Percentiles rank a stretch among this genome's conserved stretches.
phyloP scores from a whole-genome alignment of 2,113 vertebrate genomes.

The Orthonyx spaldingii region DNA sequence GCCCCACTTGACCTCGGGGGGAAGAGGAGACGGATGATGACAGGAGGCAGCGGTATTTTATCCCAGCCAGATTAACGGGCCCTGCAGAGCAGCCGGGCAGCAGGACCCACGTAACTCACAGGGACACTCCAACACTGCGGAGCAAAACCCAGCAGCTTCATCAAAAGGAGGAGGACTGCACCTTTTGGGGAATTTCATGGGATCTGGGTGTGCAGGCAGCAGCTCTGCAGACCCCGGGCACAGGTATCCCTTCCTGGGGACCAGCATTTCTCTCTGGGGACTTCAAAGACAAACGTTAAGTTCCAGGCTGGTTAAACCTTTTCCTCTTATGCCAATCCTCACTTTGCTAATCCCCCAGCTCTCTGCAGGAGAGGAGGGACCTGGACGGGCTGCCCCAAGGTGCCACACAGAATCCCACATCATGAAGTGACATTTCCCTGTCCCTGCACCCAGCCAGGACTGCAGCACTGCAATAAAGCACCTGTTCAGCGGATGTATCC shows the following conservation, averaged over 20 bases:
- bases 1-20: slow-evolving; percentile 6
- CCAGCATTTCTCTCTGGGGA: background rate
- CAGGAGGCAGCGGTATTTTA: background rate
- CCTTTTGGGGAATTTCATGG: rapidly evolving
- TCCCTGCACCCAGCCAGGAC: rapidly evolving
- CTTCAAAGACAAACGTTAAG: rapidly evolving
- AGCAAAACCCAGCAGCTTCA: background rate
- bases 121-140: rapidly evolving
- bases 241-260: background rate
- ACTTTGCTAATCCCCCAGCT: rapidly evolving
- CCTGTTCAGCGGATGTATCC: background rate
- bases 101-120: rapidly evolving
- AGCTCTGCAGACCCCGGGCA: background rate
- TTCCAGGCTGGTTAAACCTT: background rate
- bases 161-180: rapidly evolving
- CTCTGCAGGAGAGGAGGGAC: background rate
- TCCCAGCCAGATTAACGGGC: background rate
- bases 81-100: background rate
- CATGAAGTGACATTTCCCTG: background rate
- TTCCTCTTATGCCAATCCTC: no score
- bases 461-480: rapidly evolving
- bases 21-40: background rate
- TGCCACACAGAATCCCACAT: rapidly evolving
- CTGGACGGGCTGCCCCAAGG: background rate
- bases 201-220: rapidly evolving